phyloP scores from a whole-genome alignment of 2,113 vertebrate species.

The Eptatretus burgeri region DNA sequence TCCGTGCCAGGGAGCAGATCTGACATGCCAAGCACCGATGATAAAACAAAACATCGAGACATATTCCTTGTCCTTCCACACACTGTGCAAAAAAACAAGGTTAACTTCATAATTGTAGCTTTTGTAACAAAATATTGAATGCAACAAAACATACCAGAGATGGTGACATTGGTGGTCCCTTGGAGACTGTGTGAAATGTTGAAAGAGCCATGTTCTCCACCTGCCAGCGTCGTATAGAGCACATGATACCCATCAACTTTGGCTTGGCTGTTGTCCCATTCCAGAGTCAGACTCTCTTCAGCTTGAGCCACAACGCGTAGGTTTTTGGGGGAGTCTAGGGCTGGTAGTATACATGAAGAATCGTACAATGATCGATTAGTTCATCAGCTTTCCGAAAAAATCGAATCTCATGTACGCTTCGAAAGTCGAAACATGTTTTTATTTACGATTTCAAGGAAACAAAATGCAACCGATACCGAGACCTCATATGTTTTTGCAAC shows the following conservation, averaged over 20 bases:
- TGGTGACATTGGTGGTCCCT: slow-evolving; percentile 32
- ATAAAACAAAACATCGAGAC: too few species aligned
- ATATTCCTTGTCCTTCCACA: slow-evolving; percentile 10
- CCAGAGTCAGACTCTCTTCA: slow-evolving; percentile 38
- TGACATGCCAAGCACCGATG: slow-evolving; percentile 13
- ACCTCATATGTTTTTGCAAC: too few species aligned
- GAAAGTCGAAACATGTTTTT: neutral
- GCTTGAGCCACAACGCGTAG: slow-evolving; percentile 36
- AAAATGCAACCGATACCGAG: neutral
- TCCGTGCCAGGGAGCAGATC: slow-evolving; percentile 75
- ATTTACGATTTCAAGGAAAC: neutral
- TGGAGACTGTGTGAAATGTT: slow-evolving; percentile 22
- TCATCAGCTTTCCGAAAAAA: slow-evolving; percentile 19
- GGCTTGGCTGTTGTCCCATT: slow-evolving; percentile 93
- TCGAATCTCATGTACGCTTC: slow-evolving; percentile 15
- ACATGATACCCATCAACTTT: slow-evolving; percentile 51
- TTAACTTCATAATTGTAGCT: slow-evolving; percentile 7
- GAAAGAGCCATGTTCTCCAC: slow-evolving; percentile 65
- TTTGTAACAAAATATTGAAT: slow-evolving; percentile 5
- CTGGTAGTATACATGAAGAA: slow-evolving; percentile 17
- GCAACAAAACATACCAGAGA: slow-evolving; percentile 25
- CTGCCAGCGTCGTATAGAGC: slow-evolving; percentile 74
- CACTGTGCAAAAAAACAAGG: slow-evolving; percentile 12
- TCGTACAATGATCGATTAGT: neutral
- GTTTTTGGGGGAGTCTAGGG: slow-evolving; percentile 85